A percentile compares a stretch with the other conserved stretches of the same genome.
These are phyloP conservation scores for Xestia ashworthii DNA, from an alignment of 2,888 invertebrate species.

Conservation along the genomic window DNA sequence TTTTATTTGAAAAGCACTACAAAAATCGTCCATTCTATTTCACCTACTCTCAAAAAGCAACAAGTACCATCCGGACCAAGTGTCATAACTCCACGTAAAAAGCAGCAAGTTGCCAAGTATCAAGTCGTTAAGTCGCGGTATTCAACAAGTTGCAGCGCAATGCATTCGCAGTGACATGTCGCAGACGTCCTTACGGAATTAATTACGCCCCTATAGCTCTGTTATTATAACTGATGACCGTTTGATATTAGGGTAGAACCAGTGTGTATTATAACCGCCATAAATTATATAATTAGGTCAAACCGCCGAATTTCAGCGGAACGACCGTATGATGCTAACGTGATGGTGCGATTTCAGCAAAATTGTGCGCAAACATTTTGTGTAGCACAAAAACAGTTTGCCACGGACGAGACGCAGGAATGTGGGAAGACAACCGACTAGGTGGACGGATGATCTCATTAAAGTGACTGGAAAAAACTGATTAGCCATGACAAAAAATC, in stretches of 20 bases:
- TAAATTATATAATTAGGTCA: constrained; percentile 1
- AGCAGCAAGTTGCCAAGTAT: constrained; percentile 64
- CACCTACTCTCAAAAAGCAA: constrained; percentile 19
- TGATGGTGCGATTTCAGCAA: background rate
- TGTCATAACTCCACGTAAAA: constrained; percentile 25
- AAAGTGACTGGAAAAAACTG: too few relatives aligned
- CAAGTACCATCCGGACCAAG: constrained; percentile 17
- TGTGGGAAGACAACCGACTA: too few relatives aligned
- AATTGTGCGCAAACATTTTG: background rate
- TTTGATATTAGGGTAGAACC: constrained; percentile 22
- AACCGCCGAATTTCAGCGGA: background rate
- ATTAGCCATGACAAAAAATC: too few relatives aligned
- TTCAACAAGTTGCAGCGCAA: constrained; percentile 70
- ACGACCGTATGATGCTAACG: background rate
- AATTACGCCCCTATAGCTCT: constrained; percentile 70
- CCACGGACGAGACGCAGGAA: too few relatives aligned
- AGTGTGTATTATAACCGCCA: background rate
- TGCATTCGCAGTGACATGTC: constrained; percentile 75
- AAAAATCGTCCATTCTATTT: background rate
- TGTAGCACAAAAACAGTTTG: background rate
- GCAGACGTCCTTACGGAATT: constrained; percentile 77
- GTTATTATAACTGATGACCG: constrained; percentile 62
- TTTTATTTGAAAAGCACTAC: background rate
- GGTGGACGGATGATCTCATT: too few relatives aligned
- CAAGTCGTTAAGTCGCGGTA: constrained; percentile 63